Base-by-base conservation (phyloP, 2,113 vertebrate species). In the Hippoglossus stenolepis region DNA sequence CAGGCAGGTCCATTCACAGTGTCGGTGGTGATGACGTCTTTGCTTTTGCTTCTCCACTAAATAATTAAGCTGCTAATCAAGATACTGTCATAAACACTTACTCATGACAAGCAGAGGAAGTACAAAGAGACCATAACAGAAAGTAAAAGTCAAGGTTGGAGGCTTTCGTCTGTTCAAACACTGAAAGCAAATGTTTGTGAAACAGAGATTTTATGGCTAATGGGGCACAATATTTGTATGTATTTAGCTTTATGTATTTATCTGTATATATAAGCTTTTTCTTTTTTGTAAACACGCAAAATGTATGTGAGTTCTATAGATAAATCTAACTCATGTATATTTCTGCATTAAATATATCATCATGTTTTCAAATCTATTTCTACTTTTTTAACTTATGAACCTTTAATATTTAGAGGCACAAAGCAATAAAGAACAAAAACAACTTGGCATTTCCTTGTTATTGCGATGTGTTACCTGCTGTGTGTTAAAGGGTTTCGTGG, bases 401-500 rank as follows among this genome's bases (percentile, higher is more conserved):
- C 35, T 38, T 2, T 2, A 38, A 38, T 38, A 9, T 38, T 38
- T 38, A 13, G 43, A 45, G 43, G 43, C 43, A 45, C 4, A 18
- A 18, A 18, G 15, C 45, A 18, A 49, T 17, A 18, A 4, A 6
- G 20, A 12, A 58, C 31, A 26, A 58, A 2, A 70, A 31, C 18
- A 57, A 3, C 17, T 7, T 7, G 9, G 17, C 8, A 8, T 15
- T 3, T 2, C 18, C 21, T 1, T 59, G 57, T 18, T 57, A 3
- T 28, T 31, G 26, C 5, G 12, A 6, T 51, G 18, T 35, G 28
- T 62, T 79, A 95, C 94, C 94, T 95, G 94, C 73, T 95, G 95
- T 24, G 92, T 94, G 85, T 94, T 95, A 94, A 94, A 96, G 64
- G 73, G 40, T 40, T 75, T 86, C n/a, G 60, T 85, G 62, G 70